Evolutionary conservation across 2,113 vertebrate species (phyloP).

Genomic region (Dromaius novaehollandiae): DNA sequence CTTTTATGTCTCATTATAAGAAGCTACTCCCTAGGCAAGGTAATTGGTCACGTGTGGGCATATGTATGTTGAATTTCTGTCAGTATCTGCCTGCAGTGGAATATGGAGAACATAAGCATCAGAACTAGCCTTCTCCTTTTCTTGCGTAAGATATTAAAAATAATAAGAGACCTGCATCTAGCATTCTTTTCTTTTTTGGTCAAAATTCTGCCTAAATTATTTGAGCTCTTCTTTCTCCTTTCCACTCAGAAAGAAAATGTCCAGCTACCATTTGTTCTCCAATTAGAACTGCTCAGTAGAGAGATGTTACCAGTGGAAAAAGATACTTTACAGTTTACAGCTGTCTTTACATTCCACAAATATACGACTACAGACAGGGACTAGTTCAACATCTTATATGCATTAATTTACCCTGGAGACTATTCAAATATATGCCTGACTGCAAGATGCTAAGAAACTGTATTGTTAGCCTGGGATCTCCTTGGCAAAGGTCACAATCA

Average conservation of each 20-base stretch:
- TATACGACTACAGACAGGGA: neutral
- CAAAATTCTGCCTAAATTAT: neutral
- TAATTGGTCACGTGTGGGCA: neutral
- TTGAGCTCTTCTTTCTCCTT: neutral
- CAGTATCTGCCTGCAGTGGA: neutral
- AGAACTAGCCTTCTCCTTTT: neutral
- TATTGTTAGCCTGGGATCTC: neutral
- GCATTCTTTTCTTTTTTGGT: neutral
- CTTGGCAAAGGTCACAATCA: conserved; percentile 46
- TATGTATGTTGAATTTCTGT: neutral
- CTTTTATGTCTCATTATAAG: neutral
- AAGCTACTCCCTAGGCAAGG: neutral
- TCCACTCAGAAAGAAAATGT: neutral
- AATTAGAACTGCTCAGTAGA: neutral
- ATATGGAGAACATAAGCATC: neutral
- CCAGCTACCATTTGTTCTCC: neutral
- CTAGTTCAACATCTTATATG: neutral
- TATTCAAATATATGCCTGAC: neutral
- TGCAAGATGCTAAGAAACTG: neutral
- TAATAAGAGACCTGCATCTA: neutral
- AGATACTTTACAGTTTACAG: neutral
- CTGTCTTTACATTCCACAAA: neutral
- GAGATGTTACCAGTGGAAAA: neutral
- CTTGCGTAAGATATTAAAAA: neutral
- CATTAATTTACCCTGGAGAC: conserved; percentile 7